These are phyloP conservation scores for Egretta garzetta DNA, from an alignment of 2,113 vertebrate genomes.

Conservation along the genomic window DNA sequence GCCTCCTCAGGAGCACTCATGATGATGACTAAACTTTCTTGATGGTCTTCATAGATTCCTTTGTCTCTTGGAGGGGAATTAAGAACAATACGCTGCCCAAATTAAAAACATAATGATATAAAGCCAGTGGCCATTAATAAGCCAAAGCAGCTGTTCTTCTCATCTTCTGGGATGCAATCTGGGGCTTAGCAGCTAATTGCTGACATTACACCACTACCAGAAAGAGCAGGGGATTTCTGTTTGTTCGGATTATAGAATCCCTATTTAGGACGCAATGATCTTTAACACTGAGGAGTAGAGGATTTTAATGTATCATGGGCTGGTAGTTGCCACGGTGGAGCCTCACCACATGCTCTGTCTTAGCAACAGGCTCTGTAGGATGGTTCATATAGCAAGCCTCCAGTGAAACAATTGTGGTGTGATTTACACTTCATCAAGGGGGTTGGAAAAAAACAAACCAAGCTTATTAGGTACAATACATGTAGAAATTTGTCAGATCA, in stretches of 20 bases:
- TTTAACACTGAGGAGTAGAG: not conserved
- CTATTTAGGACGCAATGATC: not conserved
- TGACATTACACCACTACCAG: not conserved
- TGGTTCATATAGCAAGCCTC: not conserved
- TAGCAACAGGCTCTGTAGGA: not conserved
- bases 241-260: not conserved
- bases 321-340: slow-evolving; percentile 6
- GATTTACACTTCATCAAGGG: not conserved
- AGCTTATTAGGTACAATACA: slow-evolving; percentile 19
- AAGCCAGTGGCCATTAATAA: slow-evolving; percentile 4
- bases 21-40: not conserved
- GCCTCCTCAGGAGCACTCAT: not conserved
- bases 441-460: not conserved
- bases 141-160: slow-evolving; percentile 13
- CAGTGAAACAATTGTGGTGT: not conserved
- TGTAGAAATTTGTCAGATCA: slow-evolving; percentile 13
- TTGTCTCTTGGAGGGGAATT: not conserved
- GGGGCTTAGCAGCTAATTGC: slow-evolving; percentile 5
- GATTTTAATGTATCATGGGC: not conserved
- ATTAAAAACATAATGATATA: slow-evolving; percentile 17
- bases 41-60: not conserved
- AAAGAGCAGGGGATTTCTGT: slow-evolving; percentile 6
- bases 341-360: not conserved
- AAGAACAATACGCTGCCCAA: not conserved
- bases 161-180: not conserved